Evolutionary conservation across 2,113 vertebrate genomes (phyloP), one percentile per base, ranked within the genome.

Genomic region (Larimichthys crocea): DNA sequence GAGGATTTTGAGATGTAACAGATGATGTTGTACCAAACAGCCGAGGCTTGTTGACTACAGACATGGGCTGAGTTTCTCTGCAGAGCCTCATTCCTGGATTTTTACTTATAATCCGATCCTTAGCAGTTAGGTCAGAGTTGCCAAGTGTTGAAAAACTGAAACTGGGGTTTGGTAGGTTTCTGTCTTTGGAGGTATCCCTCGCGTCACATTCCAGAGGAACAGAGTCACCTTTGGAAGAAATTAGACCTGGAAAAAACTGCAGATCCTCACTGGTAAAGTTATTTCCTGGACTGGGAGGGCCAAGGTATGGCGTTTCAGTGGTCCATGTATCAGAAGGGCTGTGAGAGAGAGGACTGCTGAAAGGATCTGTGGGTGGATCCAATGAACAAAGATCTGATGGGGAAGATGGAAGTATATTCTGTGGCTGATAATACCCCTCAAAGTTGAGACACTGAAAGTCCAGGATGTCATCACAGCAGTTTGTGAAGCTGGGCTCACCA

Each of bases 361-460:
- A 95, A 15, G 95, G 95, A 24, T 94, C 95, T 0, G 94, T 92
- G 52, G 93, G 93, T 10, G 94, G 93, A 52, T 96, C 94, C 17
- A 94, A 85, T 0, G 93, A 91, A 63, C 94, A 96, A 60, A 95
- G 91, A 35, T 95, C 95, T 0, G 94, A 93, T 0, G 95, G 92
- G 20, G 95, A 90, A 2, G 87, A 94, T 4, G 92, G 92, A 29
- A 96, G 93, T 8, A 92, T 94, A 76, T 86, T 94, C 85, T 94
- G 95, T 11, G 94, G 86, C 64, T 95, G 95, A 57, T 95, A 94
- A 31, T 94, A 96, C 0, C 94, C 91, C 67, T 96, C 95, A 19
- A 96, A 94, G 81, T 95, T 95, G 59, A 96, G 91, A 86, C 93
- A 95, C 84, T 94, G 95, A 73, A 96, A 96, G 68, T 96, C 95